A percentile compares a stretch with the other conserved stretches of the same genome.
These are phyloP conservation scores for Gallinago media DNA, from an alignment of 2,113 vertebrate species.

Conservation along the genomic window DNA sequence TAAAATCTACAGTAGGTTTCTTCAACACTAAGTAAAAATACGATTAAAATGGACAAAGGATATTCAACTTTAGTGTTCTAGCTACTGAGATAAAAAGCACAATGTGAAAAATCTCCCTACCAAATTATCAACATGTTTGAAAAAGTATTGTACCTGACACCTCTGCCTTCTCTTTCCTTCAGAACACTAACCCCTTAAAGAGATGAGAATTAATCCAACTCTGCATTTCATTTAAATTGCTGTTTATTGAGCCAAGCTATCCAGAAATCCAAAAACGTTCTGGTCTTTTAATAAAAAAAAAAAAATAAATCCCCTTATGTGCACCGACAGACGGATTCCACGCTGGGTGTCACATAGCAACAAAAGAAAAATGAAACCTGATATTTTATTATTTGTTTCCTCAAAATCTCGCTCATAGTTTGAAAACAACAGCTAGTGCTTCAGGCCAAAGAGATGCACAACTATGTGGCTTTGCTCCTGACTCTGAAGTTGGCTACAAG, in stretches of 20 bases:
- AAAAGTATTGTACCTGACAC: not conserved
- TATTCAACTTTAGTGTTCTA: not conserved
- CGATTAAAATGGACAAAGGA: not conserved
- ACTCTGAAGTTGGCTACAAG: not conserved
- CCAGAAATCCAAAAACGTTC: not conserved
- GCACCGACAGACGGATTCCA: not conserved
- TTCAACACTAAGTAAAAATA: not conserved
- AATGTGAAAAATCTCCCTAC: not conserved
- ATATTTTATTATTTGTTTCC: not conserved
- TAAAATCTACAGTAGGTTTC: rapidly evolving
- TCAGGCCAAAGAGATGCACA: not conserved
- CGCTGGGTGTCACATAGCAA: rapidly evolving
- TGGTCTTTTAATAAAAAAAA: not conserved
- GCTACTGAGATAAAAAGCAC: rapidly evolving
- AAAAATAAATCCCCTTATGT: not conserved
- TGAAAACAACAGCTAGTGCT: not conserved
- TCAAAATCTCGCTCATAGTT: not conserved
- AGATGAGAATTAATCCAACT: not conserved
- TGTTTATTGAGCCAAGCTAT: not conserved
- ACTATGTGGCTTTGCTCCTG: rapidly evolving
- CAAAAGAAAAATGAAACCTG: not conserved
- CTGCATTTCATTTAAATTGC: not conserved
- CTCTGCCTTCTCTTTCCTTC: not conserved
- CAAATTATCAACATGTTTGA: not conserved
- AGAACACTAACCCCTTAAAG: not conserved